These are phyloP conservation scores for Naja naja DNA, from an alignment of 2,113 vertebrate genomes.

Conservation along the genomic window DNA sequence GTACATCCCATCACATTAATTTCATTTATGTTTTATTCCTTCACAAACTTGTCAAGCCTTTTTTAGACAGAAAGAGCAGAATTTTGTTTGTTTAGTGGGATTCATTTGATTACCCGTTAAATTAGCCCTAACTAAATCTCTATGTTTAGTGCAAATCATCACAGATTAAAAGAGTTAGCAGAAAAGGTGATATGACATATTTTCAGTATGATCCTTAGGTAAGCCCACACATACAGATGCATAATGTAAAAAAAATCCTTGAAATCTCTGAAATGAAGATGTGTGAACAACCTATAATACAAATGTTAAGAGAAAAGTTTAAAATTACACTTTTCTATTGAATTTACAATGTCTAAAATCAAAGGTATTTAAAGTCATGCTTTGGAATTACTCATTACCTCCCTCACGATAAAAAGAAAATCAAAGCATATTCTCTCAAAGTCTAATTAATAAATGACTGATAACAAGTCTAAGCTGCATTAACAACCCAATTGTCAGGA, in stretches of 20 bases:
- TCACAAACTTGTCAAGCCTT: constrained; percentile 46
- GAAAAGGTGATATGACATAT: constrained; percentile 2
- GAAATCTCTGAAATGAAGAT: constrained; percentile 24
- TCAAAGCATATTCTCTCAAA: constrained; percentile 60
- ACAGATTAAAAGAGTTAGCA: background rate
- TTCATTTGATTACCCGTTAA: background rate
- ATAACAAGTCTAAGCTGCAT: constrained; percentile 62
- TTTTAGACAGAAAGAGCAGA: constrained; percentile 28
- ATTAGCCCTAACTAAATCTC: constrained; percentile 21
- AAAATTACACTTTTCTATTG: constrained; percentile 50
- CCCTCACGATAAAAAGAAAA: background rate
- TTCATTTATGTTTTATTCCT: constrained; percentile 51
- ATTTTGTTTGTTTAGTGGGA: background rate
- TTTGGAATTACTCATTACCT: constrained; percentile 66
- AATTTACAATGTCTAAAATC: constrained; percentile 61
- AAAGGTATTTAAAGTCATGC: constrained; percentile 67
- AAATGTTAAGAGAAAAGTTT: constrained; percentile 51
- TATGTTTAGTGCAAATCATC: background rate
- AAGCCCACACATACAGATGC: background rate
- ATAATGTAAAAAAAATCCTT: constrained; percentile 13
- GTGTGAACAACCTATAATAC: constrained; percentile 20
- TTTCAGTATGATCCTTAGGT: background rate
- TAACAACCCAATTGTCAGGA: constrained; percentile 59
- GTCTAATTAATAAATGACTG: constrained; percentile 70
- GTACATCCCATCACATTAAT: constrained; percentile 44